Percentiles rank a stretch among this genome's conserved stretches.
Evolutionary conservation across 2,113 vertebrate genomes (phyloP).

Genomic region (Poicephalus meyeri): DNA sequence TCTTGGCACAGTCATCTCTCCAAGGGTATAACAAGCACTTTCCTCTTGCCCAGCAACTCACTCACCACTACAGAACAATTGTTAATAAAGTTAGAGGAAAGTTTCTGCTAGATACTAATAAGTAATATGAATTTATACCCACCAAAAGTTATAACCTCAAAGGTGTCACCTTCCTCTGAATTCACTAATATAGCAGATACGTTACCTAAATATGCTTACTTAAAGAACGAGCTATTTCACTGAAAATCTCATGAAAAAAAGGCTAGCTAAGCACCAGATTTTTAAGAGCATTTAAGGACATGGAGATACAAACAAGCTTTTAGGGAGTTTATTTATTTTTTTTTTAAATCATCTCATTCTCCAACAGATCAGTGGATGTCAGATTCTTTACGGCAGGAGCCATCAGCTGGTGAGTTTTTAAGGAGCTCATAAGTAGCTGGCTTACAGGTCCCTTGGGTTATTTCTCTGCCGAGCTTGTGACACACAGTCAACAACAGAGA

Average conservation of each 20-base stretch:
- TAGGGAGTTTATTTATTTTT: not conserved
- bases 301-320: not conserved
- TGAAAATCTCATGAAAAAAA: not conserved
- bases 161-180: not conserved
- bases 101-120: not conserved
- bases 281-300: not conserved
- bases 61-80: not conserved
- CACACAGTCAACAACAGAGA: not conserved
- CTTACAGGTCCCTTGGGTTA: not conserved
- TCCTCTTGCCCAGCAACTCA: not conserved
- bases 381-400: not conserved
- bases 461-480: not conserved
- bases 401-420: not conserved
- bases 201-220: not conserved
- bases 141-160: not conserved
- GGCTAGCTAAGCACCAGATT: not conserved
- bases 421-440: not conserved
- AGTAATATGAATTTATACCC: not conserved
- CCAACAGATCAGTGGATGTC: not conserved
- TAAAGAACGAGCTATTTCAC: not conserved
- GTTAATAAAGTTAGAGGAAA: not conserved
- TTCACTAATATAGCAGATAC: not conserved
- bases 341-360: not conserved
- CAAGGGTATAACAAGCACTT: not conserved
- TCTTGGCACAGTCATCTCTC: not conserved